Evolutionary conservation across 2,888 invertebrate species (phyloP).

Genomic region (Linnaemya tessellans): DNA sequence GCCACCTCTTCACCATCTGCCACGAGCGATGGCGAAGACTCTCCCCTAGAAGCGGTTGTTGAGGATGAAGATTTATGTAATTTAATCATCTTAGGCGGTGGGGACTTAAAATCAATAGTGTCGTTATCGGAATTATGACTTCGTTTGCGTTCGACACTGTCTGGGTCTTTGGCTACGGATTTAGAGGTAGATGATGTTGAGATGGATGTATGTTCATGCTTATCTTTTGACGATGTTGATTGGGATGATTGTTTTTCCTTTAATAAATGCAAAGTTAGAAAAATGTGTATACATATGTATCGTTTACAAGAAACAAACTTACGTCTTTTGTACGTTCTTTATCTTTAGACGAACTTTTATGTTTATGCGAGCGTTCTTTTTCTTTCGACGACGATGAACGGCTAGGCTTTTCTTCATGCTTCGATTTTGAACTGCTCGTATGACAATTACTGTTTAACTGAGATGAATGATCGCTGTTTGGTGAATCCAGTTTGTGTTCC

Average conservation of each 20-base stretch:
- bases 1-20: slow-evolving; percentile 74
- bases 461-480: background rate
- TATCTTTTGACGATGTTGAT: slow-evolving; percentile 72
- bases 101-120: slow-evolving; percentile 72
- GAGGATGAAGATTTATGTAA: slow-evolving; percentile 48
- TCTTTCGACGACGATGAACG: slow-evolving; percentile 60
- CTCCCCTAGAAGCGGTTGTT: slow-evolving; percentile 12
- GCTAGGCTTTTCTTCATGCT: slow-evolving; percentile 60
- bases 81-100: slow-evolving; percentile 74
- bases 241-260: slow-evolving; percentile 37
- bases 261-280: slow-evolving; percentile 1
- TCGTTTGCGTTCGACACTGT: slow-evolving; percentile 63
- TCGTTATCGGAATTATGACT: slow-evolving; percentile 69
- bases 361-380: slow-evolving; percentile 57
- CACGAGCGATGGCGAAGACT: slow-evolving; percentile 12
- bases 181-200: slow-evolving; percentile 59
- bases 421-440: slow-evolving; percentile 52
- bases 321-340: slow-evolving; percentile 71
- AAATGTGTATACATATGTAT: background rate
- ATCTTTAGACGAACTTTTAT: slow-evolving; percentile 64
- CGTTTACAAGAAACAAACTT: slow-evolving; percentile 72
- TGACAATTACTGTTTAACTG: slow-evolving; percentile 47
- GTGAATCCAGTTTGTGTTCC: slow-evolving; percentile 32
- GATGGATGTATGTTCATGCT: slow-evolving; percentile 60
- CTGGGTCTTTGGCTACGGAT: slow-evolving; percentile 67